Evolutionary conservation across 30 jellyfish, hydroid and myxozoan genomes (phyloP), one percentile per base, ranked within the genome.

Genomic region (Aurelia sp.): DNA sequence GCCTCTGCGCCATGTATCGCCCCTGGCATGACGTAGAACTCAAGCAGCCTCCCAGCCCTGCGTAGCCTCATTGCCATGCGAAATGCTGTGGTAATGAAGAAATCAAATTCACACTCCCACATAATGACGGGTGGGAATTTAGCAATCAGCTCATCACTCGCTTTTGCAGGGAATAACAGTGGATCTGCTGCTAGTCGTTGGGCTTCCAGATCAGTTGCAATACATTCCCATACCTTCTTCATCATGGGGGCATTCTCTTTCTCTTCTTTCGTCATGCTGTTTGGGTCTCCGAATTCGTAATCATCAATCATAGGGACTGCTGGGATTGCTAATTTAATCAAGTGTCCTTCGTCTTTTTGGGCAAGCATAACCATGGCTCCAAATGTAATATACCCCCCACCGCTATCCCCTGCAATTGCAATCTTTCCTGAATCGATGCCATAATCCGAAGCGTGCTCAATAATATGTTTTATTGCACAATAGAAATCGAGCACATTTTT

Each of bases 111-210:
- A 7, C 57, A 51, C 21, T 72, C 81, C 79, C 80, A 61, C 21
- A 84, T 59, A 33, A 84, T 73, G 15, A 79, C 70, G 5, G 92
- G 92, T 0, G 81, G 73, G 57, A 84, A 60, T 71, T 84, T 84
- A 2, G 71, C 73, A 47, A 84, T 21, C 41, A 72, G 72, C 41
- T 84, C 87, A 55, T 84, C 92, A 21, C 33, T 47, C 4, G 87
- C 92, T 40, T 69, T 84, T 63, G 87, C 92, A 8, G 92, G 92
- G 85, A 84, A 84, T 13, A 84, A 80, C 18, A 84, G 21, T 10
- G 92, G 92, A 64, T 84, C 92, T 7, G 80, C 22, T 7, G 27
- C 13, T 76, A 50, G 48, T 10, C 81, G 48, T 61, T 84, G 92
- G 27, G 44, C 62, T 17, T 84, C 92, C 15, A 72, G 62, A 71